Conservation (phyloP, 2,888 invertebrate genomes). For the Oscheius onirici region DNA sequence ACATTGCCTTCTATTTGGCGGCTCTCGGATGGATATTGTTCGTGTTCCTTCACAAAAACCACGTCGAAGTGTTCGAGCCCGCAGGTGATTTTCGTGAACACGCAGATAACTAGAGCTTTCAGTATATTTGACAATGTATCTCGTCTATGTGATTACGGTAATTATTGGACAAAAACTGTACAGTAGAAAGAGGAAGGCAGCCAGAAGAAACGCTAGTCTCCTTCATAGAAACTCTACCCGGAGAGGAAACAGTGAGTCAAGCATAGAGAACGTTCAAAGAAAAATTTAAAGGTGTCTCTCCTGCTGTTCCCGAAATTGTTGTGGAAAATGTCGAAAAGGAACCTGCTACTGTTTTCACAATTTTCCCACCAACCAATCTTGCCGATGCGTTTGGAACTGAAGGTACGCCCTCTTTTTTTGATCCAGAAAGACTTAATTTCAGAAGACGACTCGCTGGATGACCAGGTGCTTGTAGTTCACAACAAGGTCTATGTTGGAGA, state of each 20-base stretch:
- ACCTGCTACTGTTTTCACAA: slow-evolving; percentile 12
- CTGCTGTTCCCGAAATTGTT: slow-evolving; percentile 1
- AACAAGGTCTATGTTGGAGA: slow-evolving; percentile 50
- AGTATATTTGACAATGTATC: slow-evolving; percentile 74
- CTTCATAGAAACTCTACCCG: neutral
- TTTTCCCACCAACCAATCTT: slow-evolving; percentile 30
- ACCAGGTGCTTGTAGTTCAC: slow-evolving; percentile 52
- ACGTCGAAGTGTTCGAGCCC: slow-evolving; percentile 75
- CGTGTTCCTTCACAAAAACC: slow-evolving; percentile 74
- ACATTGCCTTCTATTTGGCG: slow-evolving; percentile 75
- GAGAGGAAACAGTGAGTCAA: slow-evolving; percentile 17
- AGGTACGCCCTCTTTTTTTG: neutral
- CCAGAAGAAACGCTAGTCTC: slow-evolving; percentile 3
- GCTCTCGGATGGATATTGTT: slow-evolving; percentile 75
- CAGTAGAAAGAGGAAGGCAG: slow-evolving; percentile 11
- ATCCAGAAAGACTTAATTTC: no score
- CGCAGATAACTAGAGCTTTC: slow-evolving; percentile 32
- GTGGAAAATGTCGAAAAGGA: slow-evolving; percentile 20
- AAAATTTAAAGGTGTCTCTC: slow-evolving; percentile 8
- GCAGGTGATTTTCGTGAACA: slow-evolving; percentile 30
- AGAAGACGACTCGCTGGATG: slow-evolving; percentile 26
- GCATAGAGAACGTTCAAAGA: neutral
- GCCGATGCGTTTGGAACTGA: slow-evolving; percentile 27
- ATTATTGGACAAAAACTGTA: slow-evolving; percentile 71
- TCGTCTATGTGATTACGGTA: slow-evolving; percentile 75